These are phyloP conservation scores for Gerris lacustris DNA, from an alignment of 2,888 invertebrate species.

Conservation along the genomic window DNA sequence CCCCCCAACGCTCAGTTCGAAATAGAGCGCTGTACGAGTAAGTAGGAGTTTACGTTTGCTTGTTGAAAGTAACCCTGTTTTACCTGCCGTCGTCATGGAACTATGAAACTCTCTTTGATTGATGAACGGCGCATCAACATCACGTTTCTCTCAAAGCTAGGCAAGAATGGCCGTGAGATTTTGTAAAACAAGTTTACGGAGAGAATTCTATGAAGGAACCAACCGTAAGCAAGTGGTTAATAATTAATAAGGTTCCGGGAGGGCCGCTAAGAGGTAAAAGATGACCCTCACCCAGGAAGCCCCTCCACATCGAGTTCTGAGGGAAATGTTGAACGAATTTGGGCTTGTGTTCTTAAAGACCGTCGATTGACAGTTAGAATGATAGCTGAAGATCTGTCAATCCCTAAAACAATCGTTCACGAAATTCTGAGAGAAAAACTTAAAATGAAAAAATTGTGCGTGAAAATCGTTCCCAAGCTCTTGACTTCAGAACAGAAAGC, in stretches of 20 bases:
- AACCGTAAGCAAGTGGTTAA: constrained; percentile 3
- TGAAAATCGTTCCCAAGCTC: constrained; percentile 12
- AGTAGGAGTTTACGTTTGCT: not conserved
- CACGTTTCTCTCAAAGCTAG: not conserved
- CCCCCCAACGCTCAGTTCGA: not conserved
- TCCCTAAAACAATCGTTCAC: constrained; percentile 12
- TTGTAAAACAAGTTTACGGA: not conserved
- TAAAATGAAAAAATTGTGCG: constrained; percentile 9
- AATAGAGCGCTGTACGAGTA: not conserved
- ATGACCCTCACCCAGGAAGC: not conserved
- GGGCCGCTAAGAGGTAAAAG: not conserved
- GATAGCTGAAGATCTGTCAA: not conserved
- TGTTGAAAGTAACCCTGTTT: constrained; percentile 1
- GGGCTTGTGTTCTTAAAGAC: not conserved
- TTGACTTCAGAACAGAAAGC: constrained; percentile 13
- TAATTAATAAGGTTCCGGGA: constrained; percentile 2
- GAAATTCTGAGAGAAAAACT: constrained; percentile 12
- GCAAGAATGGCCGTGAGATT: constrained; percentile 1
- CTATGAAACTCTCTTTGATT: not conserved
- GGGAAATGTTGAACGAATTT: constrained; percentile 1
- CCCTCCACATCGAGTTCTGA: not conserved
- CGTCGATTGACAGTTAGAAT: not conserved
- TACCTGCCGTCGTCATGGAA: not conserved
- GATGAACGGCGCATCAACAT: constrained; percentile 3
- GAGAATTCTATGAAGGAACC: not conserved